phyloP scores from a whole-genome alignment of 2,797 vertebrate genomes.

The Aulostomus chinensis region DNA sequence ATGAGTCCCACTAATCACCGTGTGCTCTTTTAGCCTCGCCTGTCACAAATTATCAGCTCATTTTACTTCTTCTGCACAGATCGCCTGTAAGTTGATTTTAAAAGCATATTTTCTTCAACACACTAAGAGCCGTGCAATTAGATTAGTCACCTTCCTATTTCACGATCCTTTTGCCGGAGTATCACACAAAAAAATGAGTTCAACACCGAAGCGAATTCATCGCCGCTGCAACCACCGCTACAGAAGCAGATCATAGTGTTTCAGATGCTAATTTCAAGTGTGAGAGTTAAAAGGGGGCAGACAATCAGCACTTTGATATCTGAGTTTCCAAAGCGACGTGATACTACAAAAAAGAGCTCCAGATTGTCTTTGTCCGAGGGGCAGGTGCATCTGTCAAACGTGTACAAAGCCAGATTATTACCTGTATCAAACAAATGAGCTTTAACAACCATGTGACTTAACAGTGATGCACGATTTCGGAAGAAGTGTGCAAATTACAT shows the following conservation, averaged over 20 bases:
- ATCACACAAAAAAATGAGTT: slow-evolving; percentile 3
- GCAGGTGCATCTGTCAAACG: too few species aligned
- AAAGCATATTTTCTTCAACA: slow-evolving; percentile 5
- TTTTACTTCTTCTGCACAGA: slow-evolving; percentile 11
- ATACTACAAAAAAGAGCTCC: slow-evolving; percentile 4
- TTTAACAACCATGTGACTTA: too few species aligned
- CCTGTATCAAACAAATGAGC: too few species aligned
- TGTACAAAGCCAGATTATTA: too few species aligned
- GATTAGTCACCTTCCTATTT: slow-evolving; percentile 5
- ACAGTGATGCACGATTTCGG: too few species aligned
- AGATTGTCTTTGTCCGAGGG: too few species aligned
- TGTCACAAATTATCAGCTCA: slow-evolving; percentile 24
- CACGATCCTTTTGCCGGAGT: background rate
- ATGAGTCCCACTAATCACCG: slow-evolving; percentile 30
- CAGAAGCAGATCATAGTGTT: background rate
- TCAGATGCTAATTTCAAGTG: slow-evolving; percentile 21
- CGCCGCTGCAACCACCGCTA: background rate
- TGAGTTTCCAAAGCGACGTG: slow-evolving; percentile 22
- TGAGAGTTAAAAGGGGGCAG: slow-evolving; percentile 14
- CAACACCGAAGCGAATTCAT: slow-evolving; percentile 5
- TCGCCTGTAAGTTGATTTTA: slow-evolving; percentile 17
- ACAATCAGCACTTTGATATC: slow-evolving; percentile 37
- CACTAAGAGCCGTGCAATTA: slow-evolving; percentile 8
- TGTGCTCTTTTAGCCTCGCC: background rate
- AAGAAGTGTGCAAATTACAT: too few species aligned